Base-by-base conservation (phyloP, 2,888 invertebrate species). In the Perizoma flavofasciatum region DNA sequence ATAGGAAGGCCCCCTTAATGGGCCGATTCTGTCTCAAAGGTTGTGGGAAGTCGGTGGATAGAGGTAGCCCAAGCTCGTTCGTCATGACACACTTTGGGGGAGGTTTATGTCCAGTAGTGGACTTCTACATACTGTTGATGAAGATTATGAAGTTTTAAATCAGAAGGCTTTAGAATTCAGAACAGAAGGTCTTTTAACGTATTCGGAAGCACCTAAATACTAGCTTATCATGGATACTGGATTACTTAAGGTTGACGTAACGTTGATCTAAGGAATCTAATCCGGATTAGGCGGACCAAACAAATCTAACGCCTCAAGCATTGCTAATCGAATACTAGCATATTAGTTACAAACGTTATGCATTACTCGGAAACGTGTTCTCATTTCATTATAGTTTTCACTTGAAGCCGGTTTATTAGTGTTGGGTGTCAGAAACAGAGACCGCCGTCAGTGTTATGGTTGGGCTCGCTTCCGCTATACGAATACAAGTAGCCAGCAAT, bases 321-420 rank as follows among this genome's bases (percentile, higher is more conserved):
- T 48, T 58, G 61, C 65, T 70, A 61, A 54, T 61, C 22, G 44
- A 59, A 53, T 60, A 63, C 62, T 51, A 49, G 33, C 47, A 46
- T 62, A 59, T 51, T 37, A 56, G 56, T 61, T 59, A 64, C 48
- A 56, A 59, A 65, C 57, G 55, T 58, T 52, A 59, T 46, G 47
- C 61, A 55, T 61, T 68, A 66, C 66, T 68, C 64, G 59, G 83
- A 85, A 83, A 79, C 78, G 79, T 82, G 83, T 79, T 83, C 77
- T 76, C 81, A 82, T 83, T 85, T 81, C 74, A 81, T 84, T 84
- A 80, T 73, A 80, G 80, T 79, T 83, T 85, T 84, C 83, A 83
- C 82, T 81, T 74, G 83, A 82, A 83, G 78, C 77, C 79, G 78
- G 85, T 89, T 86, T 86, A 85, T 85, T 86, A 84, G 83, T 86